Evolutionary conservation across 1,140 invertebrate genomes (phyloP).

Genomic region (Calephelis nemesis): DNA sequence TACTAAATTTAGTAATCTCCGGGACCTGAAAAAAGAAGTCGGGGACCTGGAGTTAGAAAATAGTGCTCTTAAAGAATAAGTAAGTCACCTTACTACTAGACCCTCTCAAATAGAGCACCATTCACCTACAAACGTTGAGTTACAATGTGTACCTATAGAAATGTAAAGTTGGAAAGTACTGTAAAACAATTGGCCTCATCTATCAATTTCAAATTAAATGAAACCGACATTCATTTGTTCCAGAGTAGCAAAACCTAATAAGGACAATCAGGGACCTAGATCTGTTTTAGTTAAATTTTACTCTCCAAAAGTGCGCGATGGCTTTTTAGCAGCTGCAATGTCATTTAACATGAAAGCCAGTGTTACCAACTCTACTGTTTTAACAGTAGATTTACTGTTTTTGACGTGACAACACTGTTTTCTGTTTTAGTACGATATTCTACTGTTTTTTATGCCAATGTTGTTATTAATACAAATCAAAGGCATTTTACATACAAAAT

Average conservation of each 20-base stretch:
- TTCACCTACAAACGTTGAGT: constrained; percentile 27
- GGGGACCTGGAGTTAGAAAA: no score
- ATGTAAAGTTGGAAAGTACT: constrained; percentile 30
- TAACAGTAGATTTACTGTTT: no score
- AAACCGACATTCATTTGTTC: constrained; percentile 26
- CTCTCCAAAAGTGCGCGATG: constrained; percentile 16
- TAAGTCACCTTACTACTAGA: neutral
- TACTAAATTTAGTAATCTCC: no score
- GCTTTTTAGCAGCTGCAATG: constrained; percentile 11
- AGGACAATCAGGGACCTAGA: constrained; percentile 1
- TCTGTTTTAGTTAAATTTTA: constrained; percentile 15
- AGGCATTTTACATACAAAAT: no score
- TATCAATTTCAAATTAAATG: constrained; percentile 20
- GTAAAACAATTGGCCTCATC: constrained; percentile 23
- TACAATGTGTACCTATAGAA: constrained; percentile 32
- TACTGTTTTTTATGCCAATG: no score
- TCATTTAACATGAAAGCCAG: constrained; percentile 3
- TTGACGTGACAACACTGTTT: no score
- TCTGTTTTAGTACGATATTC: no score
- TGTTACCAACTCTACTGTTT: no score
- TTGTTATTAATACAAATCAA: no score
- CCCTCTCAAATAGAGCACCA: constrained; percentile 22
- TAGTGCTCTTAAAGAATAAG: no score
- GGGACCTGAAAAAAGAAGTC: no score
- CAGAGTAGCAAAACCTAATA: constrained; percentile 30